Base-by-base conservation (phyloP, 1,140 invertebrate species). In the Zaprionus camerounensis region DNA sequence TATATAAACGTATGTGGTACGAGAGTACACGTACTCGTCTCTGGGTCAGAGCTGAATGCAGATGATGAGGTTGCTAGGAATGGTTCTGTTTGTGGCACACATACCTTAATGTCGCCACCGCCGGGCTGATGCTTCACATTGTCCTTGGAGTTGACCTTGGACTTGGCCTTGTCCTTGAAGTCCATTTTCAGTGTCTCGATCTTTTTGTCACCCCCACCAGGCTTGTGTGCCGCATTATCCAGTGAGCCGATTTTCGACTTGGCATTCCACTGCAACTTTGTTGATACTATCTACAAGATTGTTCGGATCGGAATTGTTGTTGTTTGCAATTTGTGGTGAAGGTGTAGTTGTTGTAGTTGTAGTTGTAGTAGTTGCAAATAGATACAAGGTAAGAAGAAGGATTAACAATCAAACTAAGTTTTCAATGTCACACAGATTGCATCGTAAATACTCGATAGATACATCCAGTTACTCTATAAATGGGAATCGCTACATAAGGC, bases 181-280 rank as follows among this genome's bases (percentile, higher is more conserved):
- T 98, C 97, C 70, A 98, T 93, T 92, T 98, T 98, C 5, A 98
- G 95, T 1, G 95, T 95, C 93, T 98, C 97, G 53, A 99, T 98
- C 94, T 98, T 98, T 92, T 98, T 97, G 80, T 97, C 97, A 28
- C 98, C 98, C 31, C 98, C 98, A 38, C 97, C 97, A 2, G 98
- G 97, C 91, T 97, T 98, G 93, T 99, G 96, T 5, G 95, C 95
- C n/a, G 97, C 95, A 92, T 99, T 99, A n/a, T 98, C 97, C 77
- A 99, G 93, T 1, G 98, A 99, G 28, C 98, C 98, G 68, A 99
- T 95, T 94, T 98, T 98, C 20, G 97, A 96, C 93, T 98, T 97
- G 1, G 97, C 98, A 81, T 97, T 97, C 98, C 98, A 99, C 85
- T 97, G 95, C 66, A 99, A 94, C 93, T 98, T 98, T 72, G 97